phyloP scores from a whole-genome alignment of 92 coral and sea anemone species.

The Phenganax marumi region DNA sequence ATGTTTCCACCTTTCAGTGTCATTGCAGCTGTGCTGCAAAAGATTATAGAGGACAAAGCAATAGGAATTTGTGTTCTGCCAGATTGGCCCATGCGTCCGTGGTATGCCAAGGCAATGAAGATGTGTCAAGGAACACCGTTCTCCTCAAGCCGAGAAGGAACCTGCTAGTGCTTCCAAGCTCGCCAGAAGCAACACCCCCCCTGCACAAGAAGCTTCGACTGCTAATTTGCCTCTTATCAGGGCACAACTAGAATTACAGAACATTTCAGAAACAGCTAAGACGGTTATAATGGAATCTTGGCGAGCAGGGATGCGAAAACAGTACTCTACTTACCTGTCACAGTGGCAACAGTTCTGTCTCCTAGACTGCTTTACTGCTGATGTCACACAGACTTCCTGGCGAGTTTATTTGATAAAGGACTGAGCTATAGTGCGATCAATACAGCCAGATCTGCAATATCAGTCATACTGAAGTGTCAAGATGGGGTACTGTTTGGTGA shows the following conservation, averaged over 20 bases:
- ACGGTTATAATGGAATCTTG: too few relatives aligned
- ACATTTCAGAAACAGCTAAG: too few relatives aligned
- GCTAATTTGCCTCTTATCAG: not conserved
- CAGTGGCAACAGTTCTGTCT: too few relatives aligned
- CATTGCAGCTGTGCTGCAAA: constrained; percentile 15
- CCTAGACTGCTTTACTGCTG: too few relatives aligned
- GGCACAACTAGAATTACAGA: too few relatives aligned
- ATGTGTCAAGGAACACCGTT: constrained; percentile 20
- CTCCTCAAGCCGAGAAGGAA: not conserved
- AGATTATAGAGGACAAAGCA: constrained; percentile 8
- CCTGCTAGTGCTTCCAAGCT: not conserved
- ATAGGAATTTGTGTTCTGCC: constrained; percentile 15
- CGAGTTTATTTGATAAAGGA: too few relatives aligned
- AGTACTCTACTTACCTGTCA: too few relatives aligned
- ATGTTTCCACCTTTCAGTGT: constrained; percentile 46
- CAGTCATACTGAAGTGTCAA: not conserved
- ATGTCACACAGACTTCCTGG: too few relatives aligned
- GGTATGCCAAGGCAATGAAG: constrained; percentile 24
- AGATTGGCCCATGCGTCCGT: constrained; percentile 28
- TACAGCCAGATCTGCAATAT: too few relatives aligned
- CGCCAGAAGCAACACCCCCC: constrained; percentile 18
- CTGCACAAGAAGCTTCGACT: not conserved
- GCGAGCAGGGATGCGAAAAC: too few relatives aligned
- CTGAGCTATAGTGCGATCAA: too few relatives aligned
- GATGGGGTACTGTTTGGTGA: too few relatives aligned